Conservation (phyloP, 1,140 invertebrate species). For the Platorchestia sp. region DNA sequence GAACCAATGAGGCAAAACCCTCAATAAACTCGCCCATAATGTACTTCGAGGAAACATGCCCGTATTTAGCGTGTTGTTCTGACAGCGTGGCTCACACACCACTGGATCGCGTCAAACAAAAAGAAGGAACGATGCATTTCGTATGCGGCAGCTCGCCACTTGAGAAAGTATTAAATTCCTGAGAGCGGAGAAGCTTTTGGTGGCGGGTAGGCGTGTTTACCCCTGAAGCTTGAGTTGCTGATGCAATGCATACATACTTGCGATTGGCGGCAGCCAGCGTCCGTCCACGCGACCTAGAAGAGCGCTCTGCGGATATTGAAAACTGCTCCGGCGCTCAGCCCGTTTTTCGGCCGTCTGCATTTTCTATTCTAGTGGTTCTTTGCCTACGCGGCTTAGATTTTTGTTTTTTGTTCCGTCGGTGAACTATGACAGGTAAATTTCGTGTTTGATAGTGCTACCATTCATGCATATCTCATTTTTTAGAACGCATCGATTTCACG, state of each 20-base stretch:
- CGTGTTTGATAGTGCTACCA: neutral
- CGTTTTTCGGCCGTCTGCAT: neutral
- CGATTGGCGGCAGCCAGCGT: neutral
- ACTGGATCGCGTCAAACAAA: neutral
- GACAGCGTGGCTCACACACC: neutral
- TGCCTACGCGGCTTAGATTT: neutral
- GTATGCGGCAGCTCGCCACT: neutral
- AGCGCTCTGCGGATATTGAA: neutral
- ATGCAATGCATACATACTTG: conserved; percentile 1
- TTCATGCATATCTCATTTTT: neutral
- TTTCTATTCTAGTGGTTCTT: neutral
- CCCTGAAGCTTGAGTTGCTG: neutral
- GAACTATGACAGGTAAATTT: neutral
- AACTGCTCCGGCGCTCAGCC: neutral
- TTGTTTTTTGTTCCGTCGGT: neutral
- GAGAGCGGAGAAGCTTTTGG: neutral
- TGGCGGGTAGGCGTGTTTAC: neutral
- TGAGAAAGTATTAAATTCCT: neutral
- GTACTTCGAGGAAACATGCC: neutral
- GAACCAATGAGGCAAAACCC: neutral
- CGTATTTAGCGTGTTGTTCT: neutral
- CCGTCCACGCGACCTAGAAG: neutral
- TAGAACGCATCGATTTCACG: neutral
- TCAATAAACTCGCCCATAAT: neutral
- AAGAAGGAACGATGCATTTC: neutral